phyloP scores from a whole-genome alignment of 2,113 vertebrate species.

The Genyomyrus donnyi region DNA sequence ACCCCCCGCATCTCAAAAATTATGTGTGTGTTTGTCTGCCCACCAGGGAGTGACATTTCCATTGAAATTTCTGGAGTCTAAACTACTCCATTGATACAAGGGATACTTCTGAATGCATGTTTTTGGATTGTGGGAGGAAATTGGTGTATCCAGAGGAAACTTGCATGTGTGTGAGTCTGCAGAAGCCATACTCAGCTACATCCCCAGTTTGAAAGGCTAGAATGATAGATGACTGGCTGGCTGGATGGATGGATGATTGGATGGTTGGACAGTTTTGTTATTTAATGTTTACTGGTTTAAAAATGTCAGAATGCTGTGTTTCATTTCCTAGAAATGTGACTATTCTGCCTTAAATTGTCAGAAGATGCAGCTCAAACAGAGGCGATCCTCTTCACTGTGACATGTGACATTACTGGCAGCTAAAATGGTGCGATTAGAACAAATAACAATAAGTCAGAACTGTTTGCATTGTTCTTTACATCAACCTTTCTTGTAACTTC shows the following conservation, averaged over 20 bases:
- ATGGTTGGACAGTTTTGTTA: neutral
- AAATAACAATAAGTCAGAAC: neutral
- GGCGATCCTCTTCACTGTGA: neutral
- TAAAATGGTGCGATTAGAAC: neutral
- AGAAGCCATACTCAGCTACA: neutral
- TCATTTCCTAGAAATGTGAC: neutral
- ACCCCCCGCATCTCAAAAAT: neutral
- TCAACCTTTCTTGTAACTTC: neutral
- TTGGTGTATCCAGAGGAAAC: neutral
- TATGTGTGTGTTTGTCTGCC: neutral
- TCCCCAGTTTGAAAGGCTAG: neutral
- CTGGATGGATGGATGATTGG: neutral
- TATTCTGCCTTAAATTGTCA: neutral
- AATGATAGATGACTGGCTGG: neutral
- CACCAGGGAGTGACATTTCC: neutral
- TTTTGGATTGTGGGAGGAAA: neutral
- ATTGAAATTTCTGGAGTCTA: neutral
- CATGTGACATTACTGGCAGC: neutral
- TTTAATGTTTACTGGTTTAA: neutral
- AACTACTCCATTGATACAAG: neutral
- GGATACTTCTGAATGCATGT: neutral
- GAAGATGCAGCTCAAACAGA: neutral
- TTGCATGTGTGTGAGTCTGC: neutral
- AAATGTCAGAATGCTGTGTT: neutral
- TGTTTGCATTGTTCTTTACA: neutral